These are phyloP conservation scores for Rhinichthys osculus DNA, from an alignment of 2,797 vertebrate genomes.

Conservation along the genomic window DNA sequence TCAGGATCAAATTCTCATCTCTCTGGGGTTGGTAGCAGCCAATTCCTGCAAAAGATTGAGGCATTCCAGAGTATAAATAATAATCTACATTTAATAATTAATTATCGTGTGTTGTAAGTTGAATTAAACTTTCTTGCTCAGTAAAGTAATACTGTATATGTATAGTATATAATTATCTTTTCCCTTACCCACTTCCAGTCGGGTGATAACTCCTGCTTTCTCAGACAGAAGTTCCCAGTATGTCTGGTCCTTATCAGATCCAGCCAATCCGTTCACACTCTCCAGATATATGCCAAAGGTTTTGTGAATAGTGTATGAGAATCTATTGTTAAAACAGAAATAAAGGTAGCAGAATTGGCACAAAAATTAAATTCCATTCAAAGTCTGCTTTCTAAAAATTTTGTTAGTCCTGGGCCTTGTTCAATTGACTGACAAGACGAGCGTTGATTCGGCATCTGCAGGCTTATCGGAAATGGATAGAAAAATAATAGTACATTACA, in stretches of 20 bases:
- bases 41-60: constrained; percentile 63
- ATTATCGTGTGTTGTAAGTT: neutral
- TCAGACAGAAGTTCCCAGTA: constrained; percentile 77
- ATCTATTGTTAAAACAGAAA: constrained; percentile 19
- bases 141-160: neutral
- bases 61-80: neutral
- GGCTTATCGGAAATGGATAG: neutral
- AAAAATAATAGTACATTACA: neutral
- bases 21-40: constrained; percentile 69
- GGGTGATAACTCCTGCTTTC: constrained; percentile 57
- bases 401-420: neutral
- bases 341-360: constrained; percentile 5
- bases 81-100: neutral
- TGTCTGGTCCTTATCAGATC: constrained; percentile 60
- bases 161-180: neutral
- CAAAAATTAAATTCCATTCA: neutral
- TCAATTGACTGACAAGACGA: neutral
- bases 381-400: neutral
- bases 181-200: constrained; percentile 70
- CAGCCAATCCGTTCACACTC: constrained; percentile 75
- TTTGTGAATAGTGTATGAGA: constrained; percentile 58
- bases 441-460: neutral
- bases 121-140: no score
- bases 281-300: constrained; percentile 69
- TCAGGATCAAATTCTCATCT: constrained; percentile 72